Evolutionary conservation across 2,888 invertebrate species (phyloP).

Genomic region (Acanthococcus lagerstroemiae): DNA sequence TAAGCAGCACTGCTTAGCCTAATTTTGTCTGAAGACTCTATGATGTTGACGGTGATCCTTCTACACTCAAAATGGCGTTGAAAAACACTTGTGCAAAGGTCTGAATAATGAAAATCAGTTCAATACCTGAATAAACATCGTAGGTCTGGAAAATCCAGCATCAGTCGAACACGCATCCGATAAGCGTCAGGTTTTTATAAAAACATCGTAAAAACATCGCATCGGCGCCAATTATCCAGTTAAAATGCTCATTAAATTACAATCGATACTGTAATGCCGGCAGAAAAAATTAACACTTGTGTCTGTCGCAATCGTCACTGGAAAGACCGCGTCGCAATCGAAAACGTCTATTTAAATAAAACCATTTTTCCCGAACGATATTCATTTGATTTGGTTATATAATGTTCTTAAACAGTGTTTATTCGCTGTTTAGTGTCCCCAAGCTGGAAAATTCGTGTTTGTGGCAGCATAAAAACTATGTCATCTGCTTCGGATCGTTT

Average conservation of each 20-base stretch:
- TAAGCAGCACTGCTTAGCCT: too few species aligned
- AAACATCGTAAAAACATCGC: too few species aligned
- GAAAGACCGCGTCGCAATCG: background rate
- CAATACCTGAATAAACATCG: conserved; percentile 21
- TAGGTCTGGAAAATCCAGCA: background rate
- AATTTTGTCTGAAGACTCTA: too few species aligned
- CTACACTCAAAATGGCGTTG: too few species aligned
- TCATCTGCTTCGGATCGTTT: conserved; percentile 24
- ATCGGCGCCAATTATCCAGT: too few species aligned
- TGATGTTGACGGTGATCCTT: too few species aligned
- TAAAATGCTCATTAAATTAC: too few species aligned
- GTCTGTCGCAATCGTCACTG: background rate
- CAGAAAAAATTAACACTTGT: background rate
- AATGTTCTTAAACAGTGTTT: conserved; percentile 13
- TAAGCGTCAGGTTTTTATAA: conserved; percentile 4
- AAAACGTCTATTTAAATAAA: conserved; percentile 17
- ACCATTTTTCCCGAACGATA: conserved; percentile 19
- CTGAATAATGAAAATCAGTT: too few species aligned
- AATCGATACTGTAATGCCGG: background rate
- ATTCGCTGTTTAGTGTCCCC: background rate
- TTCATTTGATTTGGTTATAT: conserved; percentile 23
- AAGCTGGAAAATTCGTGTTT: conserved; percentile 21
- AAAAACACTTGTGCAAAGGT: too few species aligned
- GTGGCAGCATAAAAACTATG: conserved; percentile 25
- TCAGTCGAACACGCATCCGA: conserved; percentile 5